Evolutionary conservation across 2,113 vertebrate genomes (phyloP), one percentile per base, ranked within the genome.

Genomic region (Sceloporus tristichus): DNA sequence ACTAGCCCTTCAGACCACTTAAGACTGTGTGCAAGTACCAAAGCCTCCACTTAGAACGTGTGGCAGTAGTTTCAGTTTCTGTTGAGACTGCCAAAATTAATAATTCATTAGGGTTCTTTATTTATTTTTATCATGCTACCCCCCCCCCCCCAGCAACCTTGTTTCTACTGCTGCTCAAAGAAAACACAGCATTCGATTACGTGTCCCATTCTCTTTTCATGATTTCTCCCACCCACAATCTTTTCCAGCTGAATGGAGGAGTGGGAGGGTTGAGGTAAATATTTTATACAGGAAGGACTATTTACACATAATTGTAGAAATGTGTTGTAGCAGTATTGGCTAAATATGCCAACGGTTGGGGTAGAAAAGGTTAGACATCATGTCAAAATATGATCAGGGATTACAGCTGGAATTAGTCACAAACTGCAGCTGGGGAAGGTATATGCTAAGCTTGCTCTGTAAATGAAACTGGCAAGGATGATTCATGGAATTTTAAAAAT

Each of bases 341-440:
- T 66, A 71, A 79, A 71, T 29, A 53, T 13, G 8, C 54, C 77
- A 86, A 38, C 16, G n/a, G 70, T 38, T 29, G 2, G 23, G 34
- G 66, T 34, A 40, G 29, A 71, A 73, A 80, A 29, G 1, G n/a
- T 56, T 79, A 56, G 48, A 56, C 14, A 40, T 79, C 9, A 8
- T 80, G 66, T 73, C 85, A 56, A 79, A 87, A 87, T 59, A 87
- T 86, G 75, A 40, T 65, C 78, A 56, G 29, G 34, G 34, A 34
- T 38, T 79, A 53, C 18, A 68, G 29, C 29, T 53, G 38, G 23
- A 86, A 13, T 56, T 59, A 14, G n/a, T 56, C 27, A 80, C 48
- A 73, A 73, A 34, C n/a, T 18, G 82, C 29, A 34, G 42, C 27
- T 84, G 48, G 9, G n/a, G 21, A 87, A 73, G 79, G 40, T 71